Base-by-base conservation (phyloP, 2,113 vertebrate genomes). In the Gasterosteus aculeatus region DNA sequence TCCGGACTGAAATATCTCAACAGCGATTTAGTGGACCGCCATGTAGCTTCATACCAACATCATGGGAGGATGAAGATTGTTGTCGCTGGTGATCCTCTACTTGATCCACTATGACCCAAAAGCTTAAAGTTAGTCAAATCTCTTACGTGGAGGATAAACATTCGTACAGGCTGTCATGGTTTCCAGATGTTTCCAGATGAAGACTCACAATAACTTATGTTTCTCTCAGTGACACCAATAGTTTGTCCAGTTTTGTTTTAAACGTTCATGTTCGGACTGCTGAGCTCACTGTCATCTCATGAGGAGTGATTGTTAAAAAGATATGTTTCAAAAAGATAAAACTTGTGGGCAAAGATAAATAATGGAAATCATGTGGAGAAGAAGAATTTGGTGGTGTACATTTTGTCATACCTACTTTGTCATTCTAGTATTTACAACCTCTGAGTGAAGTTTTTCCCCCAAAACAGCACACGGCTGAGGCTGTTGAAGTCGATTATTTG, bases 251-350 rank as follows among this genome's bases (percentile, higher is more conserved):
- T 41, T 41, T n/a, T 10, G 35, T 38, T 0, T n/a, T n/a, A n/a
- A n/a, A n/a, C n/a, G n/a, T n/a, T n/a, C n/a, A n/a, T n/a, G n/a
- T n/a, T n/a, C n/a, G n/a, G n/a, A n/a, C n/a, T n/a, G n/a, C n/a
- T n/a, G n/a, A n/a, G n/a, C 71, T 22, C 61, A 41, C 61, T 67
- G 54, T 39, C 56, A 44, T 77, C 22, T 68, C 33, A 42, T 49
- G 68, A 47, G 47, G 35, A 38, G 3, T 38, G 35, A 38, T 38
- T 1, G 4, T 38, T 38, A 38, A 38, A 38, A 4, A 6, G 4
- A 7, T 5, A 6, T 38, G 7, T 38, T 38, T 38, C 5, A 38
- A 38, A 38, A 38, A 38, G 15, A 46, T 11, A 46, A 1, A 5
- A 46, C 15, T 7, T 16, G 16, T 18, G 44, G 15, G 1, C 4